Evolutionary conservation across 64 coral and sea anemone species (phyloP), one percentile per base, ranked within the genome.

Genomic region (Cladopsammia gracilis): DNA sequence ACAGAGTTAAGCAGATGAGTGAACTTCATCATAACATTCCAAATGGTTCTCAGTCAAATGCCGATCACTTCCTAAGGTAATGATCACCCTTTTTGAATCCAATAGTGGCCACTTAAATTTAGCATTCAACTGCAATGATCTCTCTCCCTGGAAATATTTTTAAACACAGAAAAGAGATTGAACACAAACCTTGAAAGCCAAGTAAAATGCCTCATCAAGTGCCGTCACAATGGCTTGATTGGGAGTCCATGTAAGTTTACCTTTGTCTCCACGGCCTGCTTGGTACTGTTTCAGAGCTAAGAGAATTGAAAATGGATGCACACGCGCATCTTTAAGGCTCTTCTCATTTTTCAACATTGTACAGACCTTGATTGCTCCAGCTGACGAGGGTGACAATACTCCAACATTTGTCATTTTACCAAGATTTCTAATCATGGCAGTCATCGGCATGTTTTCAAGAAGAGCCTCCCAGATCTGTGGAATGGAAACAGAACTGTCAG

Each of bases 401-500:
- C 87, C 93, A 65, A 98, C 89, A 34, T 87, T 85, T 10, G 96
- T 95, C 96, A 98, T 98, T 83, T 98, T 98, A 18, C 86, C 90
- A 20, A 98, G 90, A 78, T 98, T 98, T 77, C 97, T 85, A 25
- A 98, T 90, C 97, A 98, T 98, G 5, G 97, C 97, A 18, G 97
- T 98, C 97, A 98, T 98, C 2, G 97, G 97, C 97, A 98, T 98
- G 56, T 98, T 98, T 54, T 98, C 90, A 25, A 98, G 75, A 8
- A 98, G 88, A 26, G 97, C 97, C 48, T 88, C 64, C 97, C 97
- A 98, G 15, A 98, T 89, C 97, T 98, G 60, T 66, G 26, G 24
- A 9, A 75, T 1, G 53, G 19, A 52, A 50, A 66, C 0, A 53
- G 25, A 56, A 14, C 53, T 34, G 34, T 34, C 34, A 34, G 34